Evolutionary conservation across 2,113 vertebrate genomes (phyloP), one percentile per base, ranked within the genome.

Genomic region (Xiphophorus hellerii): DNA sequence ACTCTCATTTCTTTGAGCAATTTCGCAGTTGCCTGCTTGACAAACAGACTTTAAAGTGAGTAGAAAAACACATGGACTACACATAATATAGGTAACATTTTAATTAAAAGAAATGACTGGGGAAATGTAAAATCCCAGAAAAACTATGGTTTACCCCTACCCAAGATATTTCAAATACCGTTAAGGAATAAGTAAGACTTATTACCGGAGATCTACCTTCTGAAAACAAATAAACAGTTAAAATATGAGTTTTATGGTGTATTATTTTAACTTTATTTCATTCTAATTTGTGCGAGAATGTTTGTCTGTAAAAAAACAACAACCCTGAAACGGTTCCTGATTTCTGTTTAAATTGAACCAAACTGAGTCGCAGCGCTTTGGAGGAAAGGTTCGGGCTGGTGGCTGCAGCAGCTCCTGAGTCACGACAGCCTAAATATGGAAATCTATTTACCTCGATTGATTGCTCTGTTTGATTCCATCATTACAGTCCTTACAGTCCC

Each of bases 381-480:
- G 31, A 83, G 65, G 69, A 77, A 71, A 86, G 66, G 60, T 62
- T 29, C n/a, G 31, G 58, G 72, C 39, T 39, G 62, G 58, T 82
- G 84, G 82, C 84, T 85, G 71, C 84, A 22, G 48, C 76, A 69
- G 80, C 67, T 74, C 60, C 63, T 73, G 66, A 80, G 77, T 83
- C 77, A 87, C 77, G 75, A n/a, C 83, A 74, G 73, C 71, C 80
- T 82, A 79, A 78, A 84, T 78, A 69, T 71, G 77, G 66, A 89
- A 88, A 80, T 8, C 75, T 69, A 69, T 88, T 87, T 48, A 83
- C 69, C 75, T 80, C 31, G 67, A 68, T 39, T 0, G 20, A 73
- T 58, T 75, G 42, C 70, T 70, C 74, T 82, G 28, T 82, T 80
- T 81, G 71, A 84, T 81, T 81, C 66, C 74, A 86, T 80, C 76